Conservation (phyloP, 1,140 invertebrate genomes). For the Bombus breviceps region DNA sequence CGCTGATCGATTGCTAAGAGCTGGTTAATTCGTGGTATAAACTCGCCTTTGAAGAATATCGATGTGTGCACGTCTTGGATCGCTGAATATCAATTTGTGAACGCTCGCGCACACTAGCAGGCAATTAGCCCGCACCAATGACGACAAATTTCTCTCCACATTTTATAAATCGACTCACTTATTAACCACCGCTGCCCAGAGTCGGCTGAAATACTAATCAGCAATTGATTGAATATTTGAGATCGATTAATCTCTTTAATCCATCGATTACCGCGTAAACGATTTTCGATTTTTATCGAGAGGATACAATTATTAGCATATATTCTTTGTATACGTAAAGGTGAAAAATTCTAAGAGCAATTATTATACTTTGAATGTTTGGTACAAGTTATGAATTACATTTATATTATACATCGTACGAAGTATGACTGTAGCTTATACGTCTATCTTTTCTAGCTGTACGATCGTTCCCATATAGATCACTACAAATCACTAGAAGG, state of each 20-base stretch:
- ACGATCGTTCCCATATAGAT: not conserved
- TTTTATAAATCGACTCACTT: not conserved
- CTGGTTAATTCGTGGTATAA: constrained; percentile 4
- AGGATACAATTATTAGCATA: not conserved
- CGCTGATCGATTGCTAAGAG: constrained; percentile 19
- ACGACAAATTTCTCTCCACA: not conserved
- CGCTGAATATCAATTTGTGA: constrained; percentile 30
- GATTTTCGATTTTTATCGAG: not conserved
- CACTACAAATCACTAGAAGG: not conserved
- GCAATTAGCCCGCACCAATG: constrained; percentile 10
- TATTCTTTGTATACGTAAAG: not conserved
- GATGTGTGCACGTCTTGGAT: constrained; percentile 7
- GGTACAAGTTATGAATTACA: not conserved
- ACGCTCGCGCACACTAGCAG: not conserved
- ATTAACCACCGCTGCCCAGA: not conserved
- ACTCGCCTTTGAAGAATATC: constrained; percentile 24
- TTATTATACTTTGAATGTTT: not conserved
- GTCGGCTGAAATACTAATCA: not conserved
- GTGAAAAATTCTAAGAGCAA: not conserved
- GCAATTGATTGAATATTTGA: not conserved
- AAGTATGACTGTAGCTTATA: not conserved
- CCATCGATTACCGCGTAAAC: not conserved
- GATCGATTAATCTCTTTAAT: not conserved
- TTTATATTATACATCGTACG: no score
- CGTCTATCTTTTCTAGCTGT: not conserved